Base-by-base conservation (phyloP, 1,140 invertebrate species). In the Procambarus virginalis region DNA sequence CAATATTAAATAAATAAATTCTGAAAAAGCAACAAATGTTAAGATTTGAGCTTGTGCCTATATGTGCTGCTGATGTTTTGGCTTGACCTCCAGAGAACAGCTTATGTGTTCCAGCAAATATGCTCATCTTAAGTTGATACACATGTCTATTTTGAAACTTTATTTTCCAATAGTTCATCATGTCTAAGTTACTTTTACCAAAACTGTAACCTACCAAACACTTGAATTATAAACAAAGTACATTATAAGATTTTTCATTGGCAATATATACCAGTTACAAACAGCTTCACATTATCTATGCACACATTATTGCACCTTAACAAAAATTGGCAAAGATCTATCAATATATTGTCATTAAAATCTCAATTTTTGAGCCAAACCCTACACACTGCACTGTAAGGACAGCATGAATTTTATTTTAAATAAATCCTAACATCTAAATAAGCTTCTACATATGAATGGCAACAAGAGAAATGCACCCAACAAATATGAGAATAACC, bases 301-400 rank as follows among this genome's bases (percentile, higher is more conserved):
- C 22, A 73, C 20, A 73, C 5, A 34, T 73, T 34, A 64, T 34
- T 73, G 68, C 68, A 73, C 55, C 20, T 64, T 84, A 34, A 51
- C 22, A 70, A 22, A 49, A 51, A 14, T 48, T 70, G 17, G 34
- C 9, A 45, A 17, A 8, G 82, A 78, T 78, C 86, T 82, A 55
- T 68, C 86, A 82, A 78, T 78, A 88, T 88, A 88, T 88, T 88
- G 86, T 88, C 86, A 81, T 88, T 45, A 88, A 68, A 86, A 55
- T 46, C 75, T 73, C 45, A 34, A 34, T 80, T 70, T 79, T 88
- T 81, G 68, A 55, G 64, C 77, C 70, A 60, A 86, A 86, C 48
- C 68, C 34, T 73, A 73, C n/a, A 73, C 4, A 73, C 68, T 73
- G 8, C 22, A 10, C 14, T 10, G 10, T 73, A 73, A 73, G n/a